Conservation (phyloP, 2,888 invertebrate species). For the Pyralis farinalis region DNA sequence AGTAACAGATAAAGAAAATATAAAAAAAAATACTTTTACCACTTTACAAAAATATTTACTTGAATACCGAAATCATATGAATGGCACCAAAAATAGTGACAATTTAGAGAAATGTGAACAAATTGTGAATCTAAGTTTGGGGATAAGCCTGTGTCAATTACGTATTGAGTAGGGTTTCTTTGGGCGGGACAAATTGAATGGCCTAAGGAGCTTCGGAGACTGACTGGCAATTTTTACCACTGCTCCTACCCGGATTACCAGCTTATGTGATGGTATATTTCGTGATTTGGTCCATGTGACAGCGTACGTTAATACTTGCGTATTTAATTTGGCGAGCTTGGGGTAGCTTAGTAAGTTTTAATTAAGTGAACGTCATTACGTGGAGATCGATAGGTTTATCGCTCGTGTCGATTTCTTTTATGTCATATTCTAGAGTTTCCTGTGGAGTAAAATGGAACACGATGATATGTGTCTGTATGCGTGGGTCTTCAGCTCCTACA, state of each 20-base stretch:
- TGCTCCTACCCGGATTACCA: slow-evolving; percentile 48
- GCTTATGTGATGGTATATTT: slow-evolving; percentile 27
- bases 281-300: background rate
- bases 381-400: no score
- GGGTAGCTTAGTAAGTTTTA: background rate
- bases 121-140: slow-evolving; percentile 65
- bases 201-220: slow-evolving; percentile 49
- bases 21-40: no score
- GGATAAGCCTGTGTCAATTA: slow-evolving; percentile 77
- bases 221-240: slow-evolving; percentile 69
- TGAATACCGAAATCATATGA: no score
- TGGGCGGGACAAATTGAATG: slow-evolving; percentile 69
- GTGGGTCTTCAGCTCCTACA: no score
- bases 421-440: no score
- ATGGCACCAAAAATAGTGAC: background rate
- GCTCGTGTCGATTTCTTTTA: no score
- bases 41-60: no score
- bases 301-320: background rate
- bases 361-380: background rate
- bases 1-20: no score
- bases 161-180: slow-evolving; percentile 69
- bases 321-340: background rate
- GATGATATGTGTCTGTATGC: no score
- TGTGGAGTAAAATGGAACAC: no score
- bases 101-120: slow-evolving; percentile 35